Evolutionary conservation across 2,113 vertebrate species (phyloP).

Genomic region (Melanotaenia duboulayi): DNA sequence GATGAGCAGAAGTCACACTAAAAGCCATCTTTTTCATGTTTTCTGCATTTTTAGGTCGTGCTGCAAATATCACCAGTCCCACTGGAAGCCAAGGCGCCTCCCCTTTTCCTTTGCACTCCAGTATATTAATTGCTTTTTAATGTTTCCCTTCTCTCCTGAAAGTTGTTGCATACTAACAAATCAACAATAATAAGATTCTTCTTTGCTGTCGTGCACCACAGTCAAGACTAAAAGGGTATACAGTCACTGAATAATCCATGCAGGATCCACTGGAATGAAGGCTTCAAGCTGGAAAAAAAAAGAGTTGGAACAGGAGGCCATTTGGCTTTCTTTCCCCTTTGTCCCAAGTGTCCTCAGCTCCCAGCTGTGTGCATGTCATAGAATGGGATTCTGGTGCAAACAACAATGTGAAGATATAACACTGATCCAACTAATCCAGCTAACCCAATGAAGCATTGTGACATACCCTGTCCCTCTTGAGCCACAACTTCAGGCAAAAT

Average conservation of each 20-base stretch:
- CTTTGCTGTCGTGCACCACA: slow-evolving; percentile 56
- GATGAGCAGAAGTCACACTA: slow-evolving; percentile 76
- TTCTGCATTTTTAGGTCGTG: slow-evolving; percentile 66
- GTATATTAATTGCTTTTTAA: slow-evolving; percentile 86
- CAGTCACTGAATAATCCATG: slow-evolving; percentile 81
- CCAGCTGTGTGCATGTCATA: slow-evolving; percentile 69
- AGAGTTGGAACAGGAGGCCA: slow-evolving; percentile 65
- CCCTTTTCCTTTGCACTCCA: slow-evolving; percentile 58
- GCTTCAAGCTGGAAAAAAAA: slow-evolving; percentile 72
- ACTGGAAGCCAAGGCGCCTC: slow-evolving; percentile 56
- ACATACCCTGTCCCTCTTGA: slow-evolving; percentile 59
- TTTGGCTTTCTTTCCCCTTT: slow-evolving; percentile 69
- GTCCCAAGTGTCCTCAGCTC: slow-evolving; percentile 73
- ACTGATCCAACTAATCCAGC: slow-evolving; percentile 57
- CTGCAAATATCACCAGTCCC: slow-evolving; percentile 61
- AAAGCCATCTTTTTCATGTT: slow-evolving; percentile 82
- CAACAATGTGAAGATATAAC: slow-evolving; percentile 54
- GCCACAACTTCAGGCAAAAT: slow-evolving; percentile 68
- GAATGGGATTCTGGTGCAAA: slow-evolving; percentile 59
- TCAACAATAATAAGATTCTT: slow-evolving; percentile 78
- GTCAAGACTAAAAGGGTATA: slow-evolving; percentile 74
- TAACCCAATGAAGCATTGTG: slow-evolving; percentile 67
- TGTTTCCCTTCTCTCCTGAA: slow-evolving; percentile 78
- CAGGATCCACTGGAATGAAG: slow-evolving; percentile 58
- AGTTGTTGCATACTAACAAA: slow-evolving; percentile 76